phyloP scores from a whole-genome alignment of 2,113 vertebrate genomes.

The Oreochromis niloticus region DNA sequence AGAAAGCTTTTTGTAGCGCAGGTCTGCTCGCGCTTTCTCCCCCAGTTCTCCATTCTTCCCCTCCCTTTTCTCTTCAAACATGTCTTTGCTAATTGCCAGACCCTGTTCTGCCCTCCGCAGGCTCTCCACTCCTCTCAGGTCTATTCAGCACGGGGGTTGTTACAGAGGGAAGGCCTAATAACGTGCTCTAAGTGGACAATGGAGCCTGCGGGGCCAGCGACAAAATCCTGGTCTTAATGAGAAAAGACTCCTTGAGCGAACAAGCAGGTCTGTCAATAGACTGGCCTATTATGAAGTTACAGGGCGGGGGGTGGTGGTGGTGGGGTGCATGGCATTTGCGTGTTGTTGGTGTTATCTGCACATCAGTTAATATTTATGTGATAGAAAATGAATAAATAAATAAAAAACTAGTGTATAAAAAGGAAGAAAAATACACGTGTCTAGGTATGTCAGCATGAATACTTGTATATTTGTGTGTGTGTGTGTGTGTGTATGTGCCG shows the following conservation, averaged over 20 bases:
- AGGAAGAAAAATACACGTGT: not conserved
- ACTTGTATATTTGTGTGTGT: not conserved
- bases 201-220: constrained; percentile 40
- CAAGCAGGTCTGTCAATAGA: constrained; percentile 65
- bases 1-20: constrained; percentile 50
- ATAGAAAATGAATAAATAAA: not conserved
- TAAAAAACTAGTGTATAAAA: constrained; percentile 18
- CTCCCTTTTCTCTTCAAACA: constrained; percentile 64
- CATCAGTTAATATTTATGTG: not conserved
- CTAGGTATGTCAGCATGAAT: not conserved
- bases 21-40: constrained; percentile 33
- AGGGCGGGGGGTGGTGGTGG: not conserved
- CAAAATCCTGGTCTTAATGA: constrained; percentile 75
- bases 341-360: not conserved
- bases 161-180: constrained; percentile 48
- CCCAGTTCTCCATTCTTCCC: constrained; percentile 23
- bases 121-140: constrained; percentile 55
- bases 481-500: constrained; percentile 10
- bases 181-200: constrained; percentile 75
- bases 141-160: constrained; percentile 30
- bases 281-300: constrained; percentile 66
- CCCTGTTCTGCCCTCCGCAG: constrained; percentile 49
- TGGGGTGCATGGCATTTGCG: not conserved
- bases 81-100: constrained; percentile 81
- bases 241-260: constrained; percentile 78